Base-by-base conservation (phyloP, 2,797 vertebrate genomes). In the Enteromius anoplus region DNA sequence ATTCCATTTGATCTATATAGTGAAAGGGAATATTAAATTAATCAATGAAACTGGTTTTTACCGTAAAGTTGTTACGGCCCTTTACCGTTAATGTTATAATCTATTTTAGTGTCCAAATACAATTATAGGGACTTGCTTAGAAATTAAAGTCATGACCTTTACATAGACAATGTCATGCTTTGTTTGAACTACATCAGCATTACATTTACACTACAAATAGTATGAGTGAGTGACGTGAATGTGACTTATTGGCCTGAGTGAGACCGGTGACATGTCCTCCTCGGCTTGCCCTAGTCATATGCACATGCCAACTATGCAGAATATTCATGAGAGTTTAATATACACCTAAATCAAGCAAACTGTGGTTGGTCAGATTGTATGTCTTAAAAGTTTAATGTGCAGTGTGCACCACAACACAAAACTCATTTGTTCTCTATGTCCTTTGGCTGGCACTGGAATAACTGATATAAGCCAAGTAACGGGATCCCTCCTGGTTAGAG, bases 221-320 rank as follows among this genome's bases (percentile, higher is more conserved):
- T 8, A 11, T 5, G 1, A 14, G 21, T 42, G 34, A 26, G 3
- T 60, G n/a, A 32, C 26, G 51, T 34, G 1, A 42, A 12, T n/a
- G 32, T 70, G 66, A 45, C 66, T 80, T 10, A 60, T 53, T 80
- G 34, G 40, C 1, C 49, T 29, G n/a, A 32, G n/a, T 69, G 32
- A 53, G 8, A 34, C 49, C 51, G 32, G 42, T 26, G 65, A 19
- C 3, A 8, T 70, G 51, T 66, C 45, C 34, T 58, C 34, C 26
- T 15, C 9, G 29, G 37, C 55, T 45, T 5, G 23, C 23, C 4
- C 58, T 75, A 0, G 1, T 37, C 47, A n/a, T 66, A 40, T 12
- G 5, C 14, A 64, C 7, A n/a, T 45, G 34, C 10, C 26, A 0
- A 19, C 11, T 0, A 34, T 47, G 15, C 2, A 71, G 12, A 37